Evolutionary conservation across 2,888 invertebrate genomes (phyloP).

Genomic region (Scaeva pyrastri): DNA sequence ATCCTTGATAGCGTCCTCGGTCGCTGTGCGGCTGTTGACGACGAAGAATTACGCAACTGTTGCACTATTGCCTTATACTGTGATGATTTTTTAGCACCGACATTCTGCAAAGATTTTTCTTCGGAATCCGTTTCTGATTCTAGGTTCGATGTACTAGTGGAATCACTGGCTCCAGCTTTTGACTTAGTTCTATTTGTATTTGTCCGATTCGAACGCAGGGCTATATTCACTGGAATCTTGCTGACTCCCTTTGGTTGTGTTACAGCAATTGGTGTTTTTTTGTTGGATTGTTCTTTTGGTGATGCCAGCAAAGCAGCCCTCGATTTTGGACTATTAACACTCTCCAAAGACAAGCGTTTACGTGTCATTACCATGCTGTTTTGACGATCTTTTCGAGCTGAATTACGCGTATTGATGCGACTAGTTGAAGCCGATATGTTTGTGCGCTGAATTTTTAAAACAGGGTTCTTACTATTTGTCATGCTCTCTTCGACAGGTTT

Average conservation of each 20-base stretch:
- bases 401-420: conserved; percentile 78
- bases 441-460: conserved; percentile 24
- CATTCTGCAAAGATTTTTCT: background rate
- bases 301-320: background rate
- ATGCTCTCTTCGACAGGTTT: conserved; percentile 26
- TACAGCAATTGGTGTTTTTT: conserved; percentile 10
- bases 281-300: background rate
- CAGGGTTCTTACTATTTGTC: conserved; percentile 29
- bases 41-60: background rate
- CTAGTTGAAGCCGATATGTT: conserved; percentile 7
- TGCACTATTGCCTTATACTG: background rate
- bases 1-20: conserved; percentile 33
- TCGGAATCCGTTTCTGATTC: conserved; percentile 11
- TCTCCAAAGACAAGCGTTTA: conserved; percentile 80
- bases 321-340: conserved; percentile 40
- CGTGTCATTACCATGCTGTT: conserved; percentile 79
- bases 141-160: background rate
- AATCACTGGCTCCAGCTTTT: conserved; percentile 7
- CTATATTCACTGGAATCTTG: conserved; percentile 51
- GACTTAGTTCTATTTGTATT: conserved; percentile 33
- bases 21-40: background rate
- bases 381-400: conserved; percentile 77
- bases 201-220: conserved; percentile 46
- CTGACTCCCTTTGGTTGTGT: conserved; percentile 26
- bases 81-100: background rate